Evolutionary conservation across 2,888 invertebrate species (phyloP).

Genomic region (Gisinianus flammeolus): DNA sequence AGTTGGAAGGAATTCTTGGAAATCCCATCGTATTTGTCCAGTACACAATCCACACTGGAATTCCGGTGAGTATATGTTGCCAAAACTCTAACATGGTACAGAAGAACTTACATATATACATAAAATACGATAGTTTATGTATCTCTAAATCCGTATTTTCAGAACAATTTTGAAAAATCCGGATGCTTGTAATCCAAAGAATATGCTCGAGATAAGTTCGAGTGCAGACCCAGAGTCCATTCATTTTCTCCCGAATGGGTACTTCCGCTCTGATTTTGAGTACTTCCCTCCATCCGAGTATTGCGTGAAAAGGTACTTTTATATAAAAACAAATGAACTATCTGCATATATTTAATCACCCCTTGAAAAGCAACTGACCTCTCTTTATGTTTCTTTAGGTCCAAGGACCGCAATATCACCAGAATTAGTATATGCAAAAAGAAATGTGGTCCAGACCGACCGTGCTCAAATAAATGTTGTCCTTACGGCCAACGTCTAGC

Average conservation of each 20-base stretch:
- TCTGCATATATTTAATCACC: neutral
- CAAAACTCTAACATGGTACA: neutral
- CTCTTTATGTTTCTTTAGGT: neutral
- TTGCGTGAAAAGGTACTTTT: slow-evolving; percentile 1
- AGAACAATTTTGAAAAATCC: neutral
- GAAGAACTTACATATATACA: no score
- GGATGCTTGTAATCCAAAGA: no score
- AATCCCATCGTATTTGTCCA: neutral
- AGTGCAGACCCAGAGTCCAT: neutral
- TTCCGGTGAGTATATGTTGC: neutral
- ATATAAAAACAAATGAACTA: no score
- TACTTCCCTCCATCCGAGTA: slow-evolving; percentile 1
- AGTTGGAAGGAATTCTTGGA: neutral
- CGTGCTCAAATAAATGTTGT: neutral
- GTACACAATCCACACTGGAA: neutral
- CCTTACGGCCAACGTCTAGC: neutral
- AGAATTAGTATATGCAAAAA: neutral
- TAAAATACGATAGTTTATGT: no score
- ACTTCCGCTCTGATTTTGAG: neutral
- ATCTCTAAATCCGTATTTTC: neutral
- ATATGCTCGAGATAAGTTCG: neutral
- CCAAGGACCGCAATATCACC: neutral
- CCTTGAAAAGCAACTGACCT: neutral
- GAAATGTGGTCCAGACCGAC: neutral
- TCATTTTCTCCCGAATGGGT: neutral